Percentiles rank a stretch among this genome's conserved stretches.
Conservation (phyloP, 2,888 invertebrate genomes). For the Pammene aurita region DNA sequence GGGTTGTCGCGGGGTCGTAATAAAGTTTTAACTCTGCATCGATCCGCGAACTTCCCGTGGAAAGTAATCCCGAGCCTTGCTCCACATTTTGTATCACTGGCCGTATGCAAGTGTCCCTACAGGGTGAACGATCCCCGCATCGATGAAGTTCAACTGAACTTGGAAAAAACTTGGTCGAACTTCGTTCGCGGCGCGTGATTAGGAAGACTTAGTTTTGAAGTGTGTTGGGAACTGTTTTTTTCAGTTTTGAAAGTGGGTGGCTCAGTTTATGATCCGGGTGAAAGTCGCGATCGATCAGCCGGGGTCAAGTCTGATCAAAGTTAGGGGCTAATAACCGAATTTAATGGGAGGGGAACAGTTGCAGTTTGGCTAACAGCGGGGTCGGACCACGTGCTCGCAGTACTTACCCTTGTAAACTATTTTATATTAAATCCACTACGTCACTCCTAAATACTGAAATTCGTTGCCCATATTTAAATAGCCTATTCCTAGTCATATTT, state of each 20-base stretch:
- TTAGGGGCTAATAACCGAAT: constrained; percentile 80
- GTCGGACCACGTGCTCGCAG: constrained; percentile 42
- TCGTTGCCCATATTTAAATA: too few species aligned
- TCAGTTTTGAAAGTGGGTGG: constrained; percentile 83
- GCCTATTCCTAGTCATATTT: too few species aligned
- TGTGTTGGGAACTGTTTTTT: constrained; percentile 79
- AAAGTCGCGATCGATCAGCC: constrained; percentile 82
- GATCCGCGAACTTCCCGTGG: constrained; percentile 77
- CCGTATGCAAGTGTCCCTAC: constrained; percentile 82
- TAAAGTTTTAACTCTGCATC: constrained; percentile 79
- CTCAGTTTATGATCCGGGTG: constrained; percentile 83
- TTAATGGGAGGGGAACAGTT: constrained; percentile 71
- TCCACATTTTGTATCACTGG: constrained; percentile 80
- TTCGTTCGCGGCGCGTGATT: constrained; percentile 82
- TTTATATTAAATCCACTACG: background rate
- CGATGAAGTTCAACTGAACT: constrained; percentile 81
- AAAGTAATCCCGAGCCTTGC: constrained; percentile 81
- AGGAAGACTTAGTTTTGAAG: constrained; percentile 83
- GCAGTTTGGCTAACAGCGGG: constrained; percentile 58
- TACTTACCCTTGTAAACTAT: background rate
- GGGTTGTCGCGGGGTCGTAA: constrained; percentile 63
- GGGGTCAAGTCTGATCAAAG: constrained; percentile 80
- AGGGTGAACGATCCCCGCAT: constrained; percentile 82
- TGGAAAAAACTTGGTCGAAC: constrained; percentile 79
- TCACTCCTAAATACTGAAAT: too few species aligned